Percentiles rank a stretch among this genome's conserved stretches.
Evolutionary conservation across 2,113 vertebrate genomes (phyloP).

Genomic region (Cephalopholis sonnerati): DNA sequence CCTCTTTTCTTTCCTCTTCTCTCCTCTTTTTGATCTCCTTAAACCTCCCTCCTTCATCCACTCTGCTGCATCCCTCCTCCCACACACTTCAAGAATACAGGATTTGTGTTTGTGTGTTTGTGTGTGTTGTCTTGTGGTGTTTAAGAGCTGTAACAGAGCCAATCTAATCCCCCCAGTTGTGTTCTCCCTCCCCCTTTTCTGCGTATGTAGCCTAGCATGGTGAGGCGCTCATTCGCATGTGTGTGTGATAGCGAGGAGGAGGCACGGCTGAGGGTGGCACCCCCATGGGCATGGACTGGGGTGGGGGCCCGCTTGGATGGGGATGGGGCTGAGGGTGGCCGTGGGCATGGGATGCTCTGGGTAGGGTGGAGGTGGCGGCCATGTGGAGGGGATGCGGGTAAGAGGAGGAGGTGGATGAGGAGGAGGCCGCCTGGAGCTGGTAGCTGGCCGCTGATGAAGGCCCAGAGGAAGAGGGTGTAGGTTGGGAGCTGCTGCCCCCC

Average conservation of each 20-base stretch:
- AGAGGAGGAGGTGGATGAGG: slow-evolving; percentile 81
- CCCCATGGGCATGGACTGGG: slow-evolving; percentile 76
- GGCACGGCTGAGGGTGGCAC: slow-evolving; percentile 82
- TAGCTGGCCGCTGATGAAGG: slow-evolving; percentile 82
- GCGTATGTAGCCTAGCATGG: slow-evolving; percentile 86
- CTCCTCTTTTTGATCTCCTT: slow-evolving; percentile 55
- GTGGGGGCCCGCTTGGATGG: slow-evolving; percentile 71
- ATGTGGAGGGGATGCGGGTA: slow-evolving; percentile 78
- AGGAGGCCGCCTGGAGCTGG: slow-evolving; percentile 79
- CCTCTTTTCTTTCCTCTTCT: slow-evolving; percentile 22
- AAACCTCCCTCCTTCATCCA: slow-evolving; percentile 35
- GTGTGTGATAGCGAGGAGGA: slow-evolving; percentile 90
- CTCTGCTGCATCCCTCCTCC: slow-evolving; percentile 44
- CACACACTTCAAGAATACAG: slow-evolving; percentile 31
- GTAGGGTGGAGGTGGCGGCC: slow-evolving; percentile 73
- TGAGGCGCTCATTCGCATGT: slow-evolving; percentile 92
- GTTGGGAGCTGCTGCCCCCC: slow-evolving; percentile 65
- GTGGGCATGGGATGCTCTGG: slow-evolving; percentile 61
- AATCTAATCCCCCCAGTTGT: slow-evolving; percentile 36
- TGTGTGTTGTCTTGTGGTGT: slow-evolving; percentile 47
- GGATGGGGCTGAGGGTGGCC: slow-evolving; percentile 59
- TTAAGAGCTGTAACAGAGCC: slow-evolving; percentile 40
- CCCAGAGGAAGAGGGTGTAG: slow-evolving; percentile 77
- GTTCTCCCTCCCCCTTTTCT: slow-evolving; percentile 20
- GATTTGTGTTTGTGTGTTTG: slow-evolving; percentile 54